Conservation (phyloP, 2,113 vertebrate genomes). For the Origma solitaria region DNA sequence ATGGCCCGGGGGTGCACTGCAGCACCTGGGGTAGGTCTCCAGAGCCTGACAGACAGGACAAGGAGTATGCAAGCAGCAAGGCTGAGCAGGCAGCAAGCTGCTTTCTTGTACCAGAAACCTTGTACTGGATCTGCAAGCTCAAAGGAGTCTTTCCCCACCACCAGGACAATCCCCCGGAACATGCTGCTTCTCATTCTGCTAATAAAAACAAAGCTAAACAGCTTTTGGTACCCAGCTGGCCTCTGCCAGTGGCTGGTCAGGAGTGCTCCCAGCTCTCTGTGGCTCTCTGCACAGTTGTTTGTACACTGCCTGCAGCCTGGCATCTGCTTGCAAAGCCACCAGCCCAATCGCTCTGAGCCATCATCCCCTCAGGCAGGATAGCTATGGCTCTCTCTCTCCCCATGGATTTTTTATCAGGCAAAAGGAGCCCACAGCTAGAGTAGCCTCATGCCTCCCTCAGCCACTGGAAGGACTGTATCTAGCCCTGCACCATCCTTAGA, state of each 20-base stretch:
- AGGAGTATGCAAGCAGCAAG: neutral
- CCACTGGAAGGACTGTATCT: neutral
- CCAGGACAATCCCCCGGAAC: neutral
- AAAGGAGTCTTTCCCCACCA: neutral
- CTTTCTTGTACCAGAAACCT: neutral
- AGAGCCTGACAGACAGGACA: neutral
- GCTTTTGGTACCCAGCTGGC: neutral
- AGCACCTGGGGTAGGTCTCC: neutral
- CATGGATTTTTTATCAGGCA: neutral
- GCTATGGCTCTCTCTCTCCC: no score
- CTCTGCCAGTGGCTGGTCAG: neutral
- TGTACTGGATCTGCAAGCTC: neutral
- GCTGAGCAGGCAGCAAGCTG: neutral
- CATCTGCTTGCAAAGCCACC: neutral
- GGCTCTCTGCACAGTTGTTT: neutral
- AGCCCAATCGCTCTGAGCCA: rapidly evolving
- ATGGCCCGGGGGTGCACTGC: neutral
- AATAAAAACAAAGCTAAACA: neutral
- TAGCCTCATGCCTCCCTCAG: neutral
- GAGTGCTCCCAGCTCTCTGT: neutral
- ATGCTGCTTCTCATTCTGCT: neutral
- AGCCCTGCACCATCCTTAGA: neutral
- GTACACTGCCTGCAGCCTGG: neutral
- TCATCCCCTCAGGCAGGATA: neutral
- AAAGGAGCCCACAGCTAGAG: neutral